These are phyloP conservation scores for Andrena camellia DNA, from an alignment of 2,888 invertebrate genomes.

Conservation along the genomic window DNA sequence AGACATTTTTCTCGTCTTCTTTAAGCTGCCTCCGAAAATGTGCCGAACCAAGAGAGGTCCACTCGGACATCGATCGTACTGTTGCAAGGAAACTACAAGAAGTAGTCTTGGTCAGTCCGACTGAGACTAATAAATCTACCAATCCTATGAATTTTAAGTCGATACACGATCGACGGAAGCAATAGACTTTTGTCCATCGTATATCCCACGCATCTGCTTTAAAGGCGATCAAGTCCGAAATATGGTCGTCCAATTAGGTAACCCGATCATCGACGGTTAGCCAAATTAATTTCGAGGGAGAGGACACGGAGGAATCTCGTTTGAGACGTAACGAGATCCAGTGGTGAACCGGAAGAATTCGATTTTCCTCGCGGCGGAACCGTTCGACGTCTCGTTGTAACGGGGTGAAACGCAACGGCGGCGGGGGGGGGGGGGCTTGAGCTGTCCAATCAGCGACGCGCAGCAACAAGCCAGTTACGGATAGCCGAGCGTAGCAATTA, in stretches of 20 bases:
- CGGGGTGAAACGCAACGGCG: conserved; percentile 51
- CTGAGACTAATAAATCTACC: too few relatives aligned
- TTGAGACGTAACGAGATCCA: conserved; percentile 52
- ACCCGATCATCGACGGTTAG: conserved; percentile 50
- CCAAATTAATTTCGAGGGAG: conserved; percentile 32
- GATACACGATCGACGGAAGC: too few relatives aligned
- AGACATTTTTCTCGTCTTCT: conserved; percentile 22
- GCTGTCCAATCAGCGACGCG: conserved; percentile 68
- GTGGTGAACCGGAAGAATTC: conserved; percentile 66
- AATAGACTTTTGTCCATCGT: neutral
- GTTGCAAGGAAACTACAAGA: too few relatives aligned
- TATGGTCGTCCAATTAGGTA: conserved; percentile 4
- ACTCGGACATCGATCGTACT: too few relatives aligned
- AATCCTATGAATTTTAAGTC: too few relatives aligned
- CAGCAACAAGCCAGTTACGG: conserved; percentile 76
- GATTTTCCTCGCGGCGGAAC: conserved; percentile 57
- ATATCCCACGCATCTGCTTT: conserved; percentile 9
- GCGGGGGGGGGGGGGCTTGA: conserved; percentile 24
- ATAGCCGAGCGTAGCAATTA: conserved; percentile 77
- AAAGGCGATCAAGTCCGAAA: conserved; percentile 37
- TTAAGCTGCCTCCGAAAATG: neutral
- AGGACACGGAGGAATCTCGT: conserved; percentile 51
- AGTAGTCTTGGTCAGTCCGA: too few relatives aligned
- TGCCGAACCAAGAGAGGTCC: too few relatives aligned
- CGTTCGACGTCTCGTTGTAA: conserved; percentile 64